Base-by-base conservation (phyloP, 2,113 vertebrate species). In the Mirza zaza region DNA sequence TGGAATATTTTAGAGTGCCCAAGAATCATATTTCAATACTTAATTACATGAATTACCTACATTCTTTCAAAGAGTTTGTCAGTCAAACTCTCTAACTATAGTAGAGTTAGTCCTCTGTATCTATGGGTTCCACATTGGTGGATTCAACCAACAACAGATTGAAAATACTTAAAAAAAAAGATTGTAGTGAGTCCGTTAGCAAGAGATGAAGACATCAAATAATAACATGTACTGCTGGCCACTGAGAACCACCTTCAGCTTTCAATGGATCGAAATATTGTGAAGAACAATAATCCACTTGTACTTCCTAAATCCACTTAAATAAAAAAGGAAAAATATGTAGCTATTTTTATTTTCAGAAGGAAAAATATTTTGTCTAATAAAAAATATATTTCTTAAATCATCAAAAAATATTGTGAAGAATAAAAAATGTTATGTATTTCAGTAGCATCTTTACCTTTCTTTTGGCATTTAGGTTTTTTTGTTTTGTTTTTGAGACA, bases 1-100 rank as follows among this genome's bases (percentile, higher is more conserved):
- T 90, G 42, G 32, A 91, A 88, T 85, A 70, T 89, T 85, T 88
- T 96, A 84, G 57, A 94, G 50, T 80, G 11, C 14, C 59, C 42
- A 91, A 52, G 59, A 97, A 45, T 39, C 20, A 48, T 76, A 71
- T 82, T 88, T 91, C 8, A 85, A 82, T 4, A 50, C 32, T 79
- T 95, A 65, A 84, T 84, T 90, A 32, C 5, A 90, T 77, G 39
- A 87, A 90, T 52, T 68, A 85, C 32, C 12, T 79, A 29, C 18
- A 50, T 71, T 73, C 17, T 90, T 91, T 68, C 21, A 81, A 94
- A 87, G 85, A 7, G 0, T 86, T 76, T 85, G 27, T 68, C n/a
- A 85, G 36, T 77, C 45, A 97, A 14, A 71, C 52, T 52, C 52
- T 52, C 9, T 87, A 63, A 65, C 32, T 83, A 73, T 81, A 84